These are phyloP conservation scores for Linyphia triangularis DNA, from an alignment of 2,888 invertebrate species.

Conservation along the genomic window DNA sequence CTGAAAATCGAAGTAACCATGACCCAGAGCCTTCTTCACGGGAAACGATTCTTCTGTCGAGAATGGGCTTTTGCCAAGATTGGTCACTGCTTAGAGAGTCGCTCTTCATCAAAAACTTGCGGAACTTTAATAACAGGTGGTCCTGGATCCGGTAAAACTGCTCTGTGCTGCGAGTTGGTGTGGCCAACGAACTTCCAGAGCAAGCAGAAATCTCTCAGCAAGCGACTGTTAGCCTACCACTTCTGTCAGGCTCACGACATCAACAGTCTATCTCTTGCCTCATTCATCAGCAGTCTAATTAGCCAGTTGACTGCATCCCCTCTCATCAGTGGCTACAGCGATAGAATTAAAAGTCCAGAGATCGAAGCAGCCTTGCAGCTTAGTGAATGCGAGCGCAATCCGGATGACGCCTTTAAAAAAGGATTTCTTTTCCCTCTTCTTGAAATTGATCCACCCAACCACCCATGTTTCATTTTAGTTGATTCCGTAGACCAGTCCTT, in stretches of 20 bases:
- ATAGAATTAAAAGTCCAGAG: slow-evolving; percentile 89
- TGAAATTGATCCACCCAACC: slow-evolving; percentile 89
- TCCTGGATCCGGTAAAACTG: slow-evolving; percentile 95
- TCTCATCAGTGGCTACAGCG: slow-evolving; percentile 84
- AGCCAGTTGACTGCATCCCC: slow-evolving; percentile 86
- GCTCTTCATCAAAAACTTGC: slow-evolving; percentile 85
- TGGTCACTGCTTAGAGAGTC: slow-evolving; percentile 92
- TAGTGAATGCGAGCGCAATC: slow-evolving; percentile 90
- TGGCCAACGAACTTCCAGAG: slow-evolving; percentile 78
- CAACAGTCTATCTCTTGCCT: slow-evolving; percentile 89
- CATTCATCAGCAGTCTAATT: slow-evolving; percentile 91
- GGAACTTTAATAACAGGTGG: slow-evolving; percentile 94
- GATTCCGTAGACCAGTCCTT: slow-evolving; percentile 93
- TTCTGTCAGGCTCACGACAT: slow-evolving; percentile 87
- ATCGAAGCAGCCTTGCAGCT: slow-evolving; percentile 89
- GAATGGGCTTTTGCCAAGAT: slow-evolving; percentile 98
- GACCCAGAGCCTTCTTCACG: slow-evolving; percentile 79
- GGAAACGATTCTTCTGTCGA: slow-evolving; percentile 90
- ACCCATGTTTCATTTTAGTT: slow-evolving; percentile 90
- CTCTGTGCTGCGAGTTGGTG: slow-evolving; percentile 78
- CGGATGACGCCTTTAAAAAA: slow-evolving; percentile 94
- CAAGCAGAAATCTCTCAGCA: slow-evolving; percentile 83
- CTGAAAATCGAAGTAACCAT: slow-evolving; percentile 73
- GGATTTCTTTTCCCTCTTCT: slow-evolving; percentile 91
- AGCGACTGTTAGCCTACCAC: slow-evolving; percentile 91